A percentile compares a stretch with the other conserved stretches of the same genome.
These are phyloP conservation scores for Ferrisia virgata DNA, from an alignment of 2,888 invertebrate species.

Conservation along the genomic window DNA sequence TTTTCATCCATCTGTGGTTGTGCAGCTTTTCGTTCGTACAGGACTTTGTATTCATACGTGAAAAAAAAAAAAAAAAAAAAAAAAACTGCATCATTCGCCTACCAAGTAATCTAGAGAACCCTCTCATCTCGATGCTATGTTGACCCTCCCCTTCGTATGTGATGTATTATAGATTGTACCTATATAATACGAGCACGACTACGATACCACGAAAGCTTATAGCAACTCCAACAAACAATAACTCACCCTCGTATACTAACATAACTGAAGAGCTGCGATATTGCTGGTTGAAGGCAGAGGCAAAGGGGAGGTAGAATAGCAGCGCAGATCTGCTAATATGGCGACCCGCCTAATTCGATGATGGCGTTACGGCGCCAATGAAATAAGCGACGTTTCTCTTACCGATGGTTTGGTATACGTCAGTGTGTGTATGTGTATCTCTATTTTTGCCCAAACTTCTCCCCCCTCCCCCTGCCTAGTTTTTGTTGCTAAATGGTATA, in stretches of 20 bases:
- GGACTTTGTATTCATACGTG: no score
- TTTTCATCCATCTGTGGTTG: no score
- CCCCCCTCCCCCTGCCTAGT: neutral
- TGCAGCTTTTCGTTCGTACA: no score
- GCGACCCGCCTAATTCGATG: constrained; percentile 31
- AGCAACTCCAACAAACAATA: neutral
- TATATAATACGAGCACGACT: no score
- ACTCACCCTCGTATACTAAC: neutral
- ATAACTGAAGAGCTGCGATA: neutral
- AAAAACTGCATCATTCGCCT: no score
- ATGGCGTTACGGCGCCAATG: constrained; percentile 42
- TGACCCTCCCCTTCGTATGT: neutral
- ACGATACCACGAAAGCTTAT: neutral
- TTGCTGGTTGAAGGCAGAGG: neutral
- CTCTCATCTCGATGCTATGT: no score
- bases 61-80: no score
- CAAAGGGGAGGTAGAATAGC: neutral
- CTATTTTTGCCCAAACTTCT: neutral
- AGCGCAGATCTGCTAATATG: constrained; percentile 14
- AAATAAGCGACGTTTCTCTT: constrained; percentile 23
- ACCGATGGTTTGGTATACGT: no score
- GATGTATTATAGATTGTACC: no score
- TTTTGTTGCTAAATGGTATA: neutral
- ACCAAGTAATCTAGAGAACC: no score
- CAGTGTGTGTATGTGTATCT: no score